Evolutionary conservation across 2,888 invertebrate genomes (phyloP), one percentile per base, ranked within the genome.

Genomic region (Cerastis rubricosa): DNA sequence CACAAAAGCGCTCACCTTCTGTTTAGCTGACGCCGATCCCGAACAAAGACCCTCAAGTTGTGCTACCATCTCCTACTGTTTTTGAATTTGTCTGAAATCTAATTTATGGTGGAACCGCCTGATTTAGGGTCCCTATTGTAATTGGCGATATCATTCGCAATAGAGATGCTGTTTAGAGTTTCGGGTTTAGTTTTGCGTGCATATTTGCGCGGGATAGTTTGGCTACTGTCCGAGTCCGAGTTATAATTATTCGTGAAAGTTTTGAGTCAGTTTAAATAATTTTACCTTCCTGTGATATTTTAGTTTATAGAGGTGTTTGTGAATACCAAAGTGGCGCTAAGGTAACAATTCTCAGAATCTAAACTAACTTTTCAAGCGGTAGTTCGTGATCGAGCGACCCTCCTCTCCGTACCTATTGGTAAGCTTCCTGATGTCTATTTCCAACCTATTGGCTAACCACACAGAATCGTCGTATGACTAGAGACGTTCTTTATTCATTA

Each of bases 51-150:
- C 91, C 91, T 93, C 93, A 94, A 96, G 94, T 95, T 95, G 93
- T 92, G 96, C 96, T 94, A 95, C 96, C 96, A 93, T 94, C 96
- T 95, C 96, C 95, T 95, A 96, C 96, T 96, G 96, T 96, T 96
- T 96, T 95, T 94, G 96, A 96, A 95, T 96, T 96, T 95, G 96
- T 94, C 94, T 93, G 93, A 91, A 91, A 93, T 92, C 91, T 94
- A 96, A 96, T 96, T 96, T 96, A 96, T 95, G 95, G 90, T 88
- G 86, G 85, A 88, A 89, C 91, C 90, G 91, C 92, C 90, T 95
- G 95, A 96, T 96, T 96, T 96, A 94, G 92, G 92, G 93, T 89
- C 92, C 91, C 95, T 91, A 94, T 96, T 96, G 96, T 95, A 95
- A 95, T 96, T 94, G 93, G 89, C 85, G 89, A 94, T 91, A 91